Evolutionary conservation across 2,888 invertebrate genomes (phyloP), one percentile per base, ranked within the genome.

Genomic region (Dynastes hyllus): DNA sequence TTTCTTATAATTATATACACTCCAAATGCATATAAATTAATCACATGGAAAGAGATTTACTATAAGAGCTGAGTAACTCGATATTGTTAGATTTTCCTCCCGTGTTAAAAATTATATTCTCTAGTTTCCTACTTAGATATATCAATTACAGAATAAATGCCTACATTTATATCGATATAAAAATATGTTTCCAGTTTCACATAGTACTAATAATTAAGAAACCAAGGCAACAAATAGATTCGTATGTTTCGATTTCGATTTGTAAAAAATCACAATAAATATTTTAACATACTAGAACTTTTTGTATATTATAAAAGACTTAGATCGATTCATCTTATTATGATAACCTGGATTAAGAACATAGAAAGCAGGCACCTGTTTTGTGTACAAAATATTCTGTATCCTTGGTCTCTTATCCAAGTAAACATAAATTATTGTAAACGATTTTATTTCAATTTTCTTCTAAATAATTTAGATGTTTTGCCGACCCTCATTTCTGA

Each of bases 101-200:
- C 40, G 37, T 40, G 22, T n/a, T 58, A 22, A 22, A 58, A 58
- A 22, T 22, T 58, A 22, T 58, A 58, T 61, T 37, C 58, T 55
- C 55, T 51, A 61, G 3, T 40, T 75, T 22, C 9, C 27, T 75
- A 75, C 40, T 29, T 27, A 75, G 61, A 61, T 13, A 75, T 75
- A 61, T 75, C 73, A 75, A 75, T 75, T 75, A 45, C 73, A 75
- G 73, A 75, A 75, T 75, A 45, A 75, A 61, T 58, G 40, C 27
- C 73, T 75, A 75, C 73, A 58, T 75, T 61, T 58, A 61, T 75
- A 40, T 75, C 61, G 61, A 61, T 75, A 75, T 75, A 75, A 75
- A 75, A 75, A 75, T 75, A 75, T 75, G 58, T 61, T 75, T 75
- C 58, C 32, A 75, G 50, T 75, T 75, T 61, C 61, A 75, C 61